Conservation (phyloP, 1,140 invertebrate genomes). For the Whitmania pigra region DNA sequence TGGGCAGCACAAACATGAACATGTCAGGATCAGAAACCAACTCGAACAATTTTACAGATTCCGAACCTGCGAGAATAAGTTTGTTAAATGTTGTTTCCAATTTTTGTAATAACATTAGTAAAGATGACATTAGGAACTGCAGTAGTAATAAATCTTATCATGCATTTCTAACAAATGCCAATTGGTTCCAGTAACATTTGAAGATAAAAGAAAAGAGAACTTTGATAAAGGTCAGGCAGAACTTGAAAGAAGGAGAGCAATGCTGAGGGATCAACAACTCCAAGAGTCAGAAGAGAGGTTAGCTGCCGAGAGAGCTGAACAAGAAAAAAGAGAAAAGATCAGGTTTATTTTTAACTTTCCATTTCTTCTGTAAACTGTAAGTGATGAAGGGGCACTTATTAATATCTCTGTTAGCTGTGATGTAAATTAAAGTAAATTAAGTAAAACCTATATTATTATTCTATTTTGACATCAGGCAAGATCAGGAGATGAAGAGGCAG, state of each 20-base stretch:
- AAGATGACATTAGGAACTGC: too few species aligned
- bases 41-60: too few species aligned
- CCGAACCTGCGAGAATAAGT: too few species aligned
- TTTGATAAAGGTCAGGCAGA: slow-evolving; percentile 96
- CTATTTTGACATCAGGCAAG: slow-evolving; percentile 35
- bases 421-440: background rate
- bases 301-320: slow-evolving; percentile 66
- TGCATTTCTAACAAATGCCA: too few species aligned
- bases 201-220: slow-evolving; percentile 92
- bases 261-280: slow-evolving; percentile 52
- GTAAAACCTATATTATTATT: background rate
- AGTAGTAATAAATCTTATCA: too few species aligned
- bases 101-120: too few species aligned
- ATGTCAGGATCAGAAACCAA: too few species aligned
- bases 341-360: slow-evolving; percentile 33
- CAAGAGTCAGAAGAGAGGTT: slow-evolving; percentile 41
- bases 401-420: too few species aligned
- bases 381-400: too few species aligned
- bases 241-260: slow-evolving; percentile 74
- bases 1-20: too few species aligned
- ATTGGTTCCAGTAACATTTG: slow-evolving; percentile 61
- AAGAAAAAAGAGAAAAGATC: slow-evolving; percentile 67
- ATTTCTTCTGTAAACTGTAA: too few species aligned
- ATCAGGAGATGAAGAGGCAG: slow-evolving; percentile 41
- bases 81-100: too few species aligned